A percentile compares a stretch with the other conserved stretches of the same genome.
Evolutionary conservation across 2,888 invertebrate species (phyloP).

Genomic region (Buathra laborator): DNA sequence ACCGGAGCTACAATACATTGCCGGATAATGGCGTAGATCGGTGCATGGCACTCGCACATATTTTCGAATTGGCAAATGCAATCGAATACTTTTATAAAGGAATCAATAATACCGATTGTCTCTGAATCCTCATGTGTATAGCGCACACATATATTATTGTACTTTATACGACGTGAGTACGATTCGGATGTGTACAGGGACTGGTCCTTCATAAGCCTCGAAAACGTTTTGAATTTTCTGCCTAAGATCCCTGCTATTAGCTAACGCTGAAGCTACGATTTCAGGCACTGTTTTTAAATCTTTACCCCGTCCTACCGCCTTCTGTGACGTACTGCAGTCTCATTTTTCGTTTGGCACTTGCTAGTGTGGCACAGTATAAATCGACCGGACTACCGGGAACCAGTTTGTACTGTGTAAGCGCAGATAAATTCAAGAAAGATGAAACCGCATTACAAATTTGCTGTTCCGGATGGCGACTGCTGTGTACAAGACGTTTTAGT

Average conservation of each 20-base stretch:
- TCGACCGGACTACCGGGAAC: not conserved
- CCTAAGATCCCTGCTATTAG: not conserved
- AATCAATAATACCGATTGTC: not conserved
- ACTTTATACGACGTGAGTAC: slow-evolving; percentile 9
- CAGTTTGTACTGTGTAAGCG: not conserved
- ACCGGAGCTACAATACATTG: slow-evolving; percentile 4
- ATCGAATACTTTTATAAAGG: slow-evolving; percentile 10
- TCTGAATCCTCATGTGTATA: not conserved
- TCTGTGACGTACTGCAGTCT: not conserved
- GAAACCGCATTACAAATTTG: slow-evolving; percentile 19
- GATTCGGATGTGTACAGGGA: slow-evolving; percentile 26
- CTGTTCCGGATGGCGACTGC: slow-evolving; percentile 9
- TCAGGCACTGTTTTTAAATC: not conserved
- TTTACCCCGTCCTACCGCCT: not conserved
- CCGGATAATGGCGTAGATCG: slow-evolving; percentile 1
- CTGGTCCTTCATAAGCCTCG: slow-evolving; percentile 15
- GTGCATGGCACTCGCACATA: slow-evolving; percentile 12
- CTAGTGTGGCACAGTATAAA: slow-evolving; percentile 12
- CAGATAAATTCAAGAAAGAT: slow-evolving; percentile 11
- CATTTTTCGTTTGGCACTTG: slow-evolving; percentile 13
- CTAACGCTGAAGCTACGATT: not conserved
- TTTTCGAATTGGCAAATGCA: not conserved
- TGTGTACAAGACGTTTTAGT: slow-evolving; percentile 11
- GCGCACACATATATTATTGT: slow-evolving; percentile 16
- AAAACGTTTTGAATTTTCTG: slow-evolving; percentile 11